phyloP scores from a whole-genome alignment of 2,888 invertebrate genomes.

The Melanophora roralis region DNA sequence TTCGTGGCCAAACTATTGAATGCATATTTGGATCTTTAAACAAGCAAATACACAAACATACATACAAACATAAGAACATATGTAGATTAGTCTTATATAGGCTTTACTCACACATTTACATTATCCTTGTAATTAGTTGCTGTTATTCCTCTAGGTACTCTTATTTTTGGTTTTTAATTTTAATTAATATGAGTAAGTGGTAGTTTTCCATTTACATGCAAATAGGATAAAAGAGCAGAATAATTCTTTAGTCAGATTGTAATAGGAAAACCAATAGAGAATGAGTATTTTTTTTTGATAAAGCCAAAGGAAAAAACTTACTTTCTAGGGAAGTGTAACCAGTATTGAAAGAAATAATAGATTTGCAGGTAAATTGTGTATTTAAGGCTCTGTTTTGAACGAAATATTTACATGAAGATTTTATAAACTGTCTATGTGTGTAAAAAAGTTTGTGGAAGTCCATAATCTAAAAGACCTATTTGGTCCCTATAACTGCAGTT shows the following conservation, averaged over 20 bases:
- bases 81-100: neutral
- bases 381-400: no score
- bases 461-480: no score
- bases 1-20: conserved; percentile 23
- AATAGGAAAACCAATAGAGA: conserved; percentile 14
- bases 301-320: neutral
- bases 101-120: conserved; percentile 14
- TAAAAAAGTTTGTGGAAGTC: no score
- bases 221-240: conserved; percentile 4
- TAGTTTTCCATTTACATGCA: conserved; percentile 35
- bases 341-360: no score
- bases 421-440: no score
- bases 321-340: neutral
- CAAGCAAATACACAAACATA: neutral
- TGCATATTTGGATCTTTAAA: neutral
- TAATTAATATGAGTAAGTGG: neutral
- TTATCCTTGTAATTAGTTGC: conserved; percentile 24
- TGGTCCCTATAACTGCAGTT: no score
- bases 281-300: neutral
- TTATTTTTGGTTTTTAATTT: neutral
- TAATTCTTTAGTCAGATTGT: conserved; percentile 6
- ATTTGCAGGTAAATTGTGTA: neutral
- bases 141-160: neutral
- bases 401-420: no score
- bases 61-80: neutral